These are phyloP conservation scores for Anthopleura xanthogrammica DNA, from an alignment of 92 coral and sea anemone species.

Conservation along the genomic window DNA sequence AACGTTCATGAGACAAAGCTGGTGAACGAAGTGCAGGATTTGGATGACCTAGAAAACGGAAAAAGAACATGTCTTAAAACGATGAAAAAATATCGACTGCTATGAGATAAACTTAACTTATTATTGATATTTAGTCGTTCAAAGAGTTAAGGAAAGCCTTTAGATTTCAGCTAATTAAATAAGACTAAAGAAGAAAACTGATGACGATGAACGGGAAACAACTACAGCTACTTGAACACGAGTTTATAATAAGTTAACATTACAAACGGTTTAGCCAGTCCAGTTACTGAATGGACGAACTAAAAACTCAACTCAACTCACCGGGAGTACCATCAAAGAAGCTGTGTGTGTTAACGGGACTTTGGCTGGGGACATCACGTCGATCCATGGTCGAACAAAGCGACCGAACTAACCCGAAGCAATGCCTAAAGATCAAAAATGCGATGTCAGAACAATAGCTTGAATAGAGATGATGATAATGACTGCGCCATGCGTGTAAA, in stretches of 20 bases:
- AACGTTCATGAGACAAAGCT: slow-evolving; percentile 92
- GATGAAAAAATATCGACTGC: slow-evolving; percentile 3
- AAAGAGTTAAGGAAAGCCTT: slow-evolving; percentile 7
- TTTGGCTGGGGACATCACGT: slow-evolving; percentile 94
- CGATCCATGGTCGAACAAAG: slow-evolving; percentile 82
- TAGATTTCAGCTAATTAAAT: not conserved
- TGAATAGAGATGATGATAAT: slow-evolving; percentile 69
- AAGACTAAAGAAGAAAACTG: slow-evolving; percentile 18
- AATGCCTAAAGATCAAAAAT: slow-evolving; percentile 80
- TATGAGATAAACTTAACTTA: not conserved
- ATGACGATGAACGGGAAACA: slow-evolving; percentile 39
- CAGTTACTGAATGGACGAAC: slow-evolving; percentile 37
- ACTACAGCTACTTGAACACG: slow-evolving; percentile 49
- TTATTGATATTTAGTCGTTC: not conserved
- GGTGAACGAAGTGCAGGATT: slow-evolving; percentile 93
- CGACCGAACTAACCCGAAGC: slow-evolving; percentile 48
- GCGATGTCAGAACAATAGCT: slow-evolving; percentile 91
- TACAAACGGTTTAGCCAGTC: slow-evolving; percentile 43
- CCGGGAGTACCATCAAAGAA: slow-evolving; percentile 96
- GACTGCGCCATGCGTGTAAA: slow-evolving; percentile 82
- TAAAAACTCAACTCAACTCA: slow-evolving; percentile 59
- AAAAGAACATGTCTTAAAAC: slow-evolving; percentile 14
- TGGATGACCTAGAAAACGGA: slow-evolving; percentile 78
- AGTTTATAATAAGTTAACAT: slow-evolving; percentile 51
- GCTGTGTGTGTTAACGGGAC: slow-evolving; percentile 96